These are phyloP conservation scores for Chiloscyllium punctatum DNA, from an alignment of 2,797 vertebrate genomes.

Conservation along the genomic window DNA sequence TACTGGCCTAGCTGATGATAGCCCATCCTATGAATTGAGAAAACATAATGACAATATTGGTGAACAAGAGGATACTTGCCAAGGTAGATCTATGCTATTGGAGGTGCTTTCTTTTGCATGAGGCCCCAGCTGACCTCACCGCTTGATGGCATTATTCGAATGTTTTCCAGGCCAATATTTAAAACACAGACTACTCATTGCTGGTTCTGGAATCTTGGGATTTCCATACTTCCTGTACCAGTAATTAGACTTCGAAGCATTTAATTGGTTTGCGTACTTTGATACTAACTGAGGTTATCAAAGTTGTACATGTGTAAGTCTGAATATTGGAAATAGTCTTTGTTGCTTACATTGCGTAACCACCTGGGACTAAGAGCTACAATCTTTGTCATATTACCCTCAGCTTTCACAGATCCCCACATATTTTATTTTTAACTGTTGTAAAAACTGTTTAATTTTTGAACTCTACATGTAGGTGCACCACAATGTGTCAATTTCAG, in stretches of 20 bases:
- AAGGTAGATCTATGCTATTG: background rate
- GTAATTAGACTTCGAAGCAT: background rate
- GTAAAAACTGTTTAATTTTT: background rate
- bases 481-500: background rate
- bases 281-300: background rate
- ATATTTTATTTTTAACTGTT: background rate
- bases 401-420: background rate
- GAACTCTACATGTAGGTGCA: no score
- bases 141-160: background rate
- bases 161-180: background rate
- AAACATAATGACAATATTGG: background rate
- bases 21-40: no score
- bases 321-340: background rate
- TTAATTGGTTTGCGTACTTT: background rate
- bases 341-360: background rate
- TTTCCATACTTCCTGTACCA: background rate
- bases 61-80: background rate
- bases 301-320: background rate
- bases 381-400: background rate
- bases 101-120: background rate
- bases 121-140: background rate
- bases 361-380: background rate
- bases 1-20: no score
- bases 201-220: background rate
- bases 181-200: background rate